phyloP scores from a whole-genome alignment of 2,113 vertebrate species.

The Ammodytes marinus region DNA sequence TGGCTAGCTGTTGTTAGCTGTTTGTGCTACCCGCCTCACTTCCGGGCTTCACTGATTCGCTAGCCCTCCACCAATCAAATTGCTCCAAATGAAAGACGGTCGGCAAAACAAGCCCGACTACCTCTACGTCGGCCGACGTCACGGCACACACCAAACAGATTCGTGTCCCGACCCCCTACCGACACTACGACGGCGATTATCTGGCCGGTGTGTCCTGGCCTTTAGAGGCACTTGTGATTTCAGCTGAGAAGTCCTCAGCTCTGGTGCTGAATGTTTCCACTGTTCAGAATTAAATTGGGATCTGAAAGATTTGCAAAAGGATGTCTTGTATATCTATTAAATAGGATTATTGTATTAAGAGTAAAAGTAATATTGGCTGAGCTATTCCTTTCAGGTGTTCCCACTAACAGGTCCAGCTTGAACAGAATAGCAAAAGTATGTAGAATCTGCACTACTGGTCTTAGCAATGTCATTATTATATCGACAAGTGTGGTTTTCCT shows the following conservation, averaged over 20 bases:
- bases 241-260: not conserved
- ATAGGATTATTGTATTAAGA: no score
- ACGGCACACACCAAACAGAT: no score
- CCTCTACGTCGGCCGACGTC: no score
- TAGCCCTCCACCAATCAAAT: no score
- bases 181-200: no score
- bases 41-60: no score
- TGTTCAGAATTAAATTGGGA: not conserved
- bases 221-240: not conserved
- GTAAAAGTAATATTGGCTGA: not conserved
- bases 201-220: no score
- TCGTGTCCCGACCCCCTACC: no score
- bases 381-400: not conserved
- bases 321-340: not conserved
- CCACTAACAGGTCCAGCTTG: not conserved
- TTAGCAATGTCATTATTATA: not conserved
- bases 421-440: not conserved
- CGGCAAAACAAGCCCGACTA: no score
- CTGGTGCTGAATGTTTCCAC: not conserved
- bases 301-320: not conserved
- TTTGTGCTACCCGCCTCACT: no score
- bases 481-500: slow-evolving; percentile 2
- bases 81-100: no score
- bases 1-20: no score
- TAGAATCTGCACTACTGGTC: not conserved